Evolutionary conservation across 1,140 invertebrate genomes (phyloP).

Genomic region (Papilio glaucus): DNA sequence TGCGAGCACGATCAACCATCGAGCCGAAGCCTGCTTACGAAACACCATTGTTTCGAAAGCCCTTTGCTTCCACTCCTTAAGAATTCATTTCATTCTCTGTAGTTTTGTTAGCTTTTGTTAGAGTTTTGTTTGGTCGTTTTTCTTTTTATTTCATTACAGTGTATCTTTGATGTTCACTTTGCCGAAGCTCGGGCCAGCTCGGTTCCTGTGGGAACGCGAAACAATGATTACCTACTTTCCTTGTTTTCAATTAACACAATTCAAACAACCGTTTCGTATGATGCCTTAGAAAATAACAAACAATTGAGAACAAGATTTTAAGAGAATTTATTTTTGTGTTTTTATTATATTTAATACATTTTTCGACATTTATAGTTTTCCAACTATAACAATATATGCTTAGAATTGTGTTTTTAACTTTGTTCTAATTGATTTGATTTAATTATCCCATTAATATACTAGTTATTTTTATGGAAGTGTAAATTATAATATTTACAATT

Average conservation of each 20-base stretch:
- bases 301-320: neutral
- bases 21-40: conserved; percentile 46
- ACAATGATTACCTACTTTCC: conserved; percentile 39
- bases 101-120: conserved; percentile 69
- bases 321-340: no score
- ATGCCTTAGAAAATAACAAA: neutral
- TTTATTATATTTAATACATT: no score
- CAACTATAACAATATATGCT: no score
- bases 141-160: conserved; percentile 52
- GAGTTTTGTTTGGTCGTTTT: conserved; percentile 61
- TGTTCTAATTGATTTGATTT: no score
- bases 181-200: neutral
- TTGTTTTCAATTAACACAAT: conserved; percentile 30
- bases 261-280: conserved; percentile 12
- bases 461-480: no score
- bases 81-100: conserved; percentile 68
- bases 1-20: conserved; percentile 51
- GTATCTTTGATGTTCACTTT: conserved; percentile 62
- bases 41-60: conserved; percentile 61
- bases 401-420: no score
- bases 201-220: conserved; percentile 32
- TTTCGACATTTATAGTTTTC: no score
- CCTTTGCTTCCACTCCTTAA: conserved; percentile 57
- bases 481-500: no score
- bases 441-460: no score